Conservation (phyloP, 2,113 vertebrate species). For the Psilopogon haemacephalus region DNA sequence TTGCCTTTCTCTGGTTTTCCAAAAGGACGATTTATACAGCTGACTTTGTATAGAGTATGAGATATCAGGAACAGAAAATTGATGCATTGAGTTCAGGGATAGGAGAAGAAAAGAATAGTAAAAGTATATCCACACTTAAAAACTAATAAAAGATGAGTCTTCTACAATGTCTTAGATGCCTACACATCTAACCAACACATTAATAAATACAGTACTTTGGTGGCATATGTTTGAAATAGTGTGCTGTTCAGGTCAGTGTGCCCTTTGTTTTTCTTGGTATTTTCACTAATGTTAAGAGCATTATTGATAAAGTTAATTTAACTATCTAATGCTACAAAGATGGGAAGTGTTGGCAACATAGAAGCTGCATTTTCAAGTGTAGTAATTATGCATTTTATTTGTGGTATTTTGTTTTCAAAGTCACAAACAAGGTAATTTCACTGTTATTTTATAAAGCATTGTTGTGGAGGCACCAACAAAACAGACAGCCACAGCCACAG, state of each 20-base stretch:
- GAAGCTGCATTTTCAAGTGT: neutral
- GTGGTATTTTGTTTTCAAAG: neutral
- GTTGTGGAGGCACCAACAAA: too few relatives aligned
- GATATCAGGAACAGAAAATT: neutral
- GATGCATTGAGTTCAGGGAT: neutral
- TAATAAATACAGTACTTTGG: neutral
- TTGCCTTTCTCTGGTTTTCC: neutral
- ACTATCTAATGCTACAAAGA: neutral
- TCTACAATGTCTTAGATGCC: neutral
- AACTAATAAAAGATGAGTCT: neutral
- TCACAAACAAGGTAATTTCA: neutral
- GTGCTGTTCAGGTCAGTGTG: neutral
- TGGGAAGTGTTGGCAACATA: neutral
- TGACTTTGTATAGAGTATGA: neutral
- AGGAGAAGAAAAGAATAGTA: neutral
- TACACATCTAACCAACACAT: too few relatives aligned
- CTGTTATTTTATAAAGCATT: neutral
- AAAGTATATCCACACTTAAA: neutral
- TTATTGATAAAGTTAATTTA: neutral
- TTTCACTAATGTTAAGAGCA: neutral
- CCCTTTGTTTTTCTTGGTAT: neutral
- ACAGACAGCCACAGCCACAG: too few relatives aligned
- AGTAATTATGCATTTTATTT: neutral
- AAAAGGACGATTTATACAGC: neutral
- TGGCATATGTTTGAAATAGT: neutral